Base-by-base conservation (phyloP, 1,140 invertebrate genomes). In the Diorhabda sublineata region DNA sequence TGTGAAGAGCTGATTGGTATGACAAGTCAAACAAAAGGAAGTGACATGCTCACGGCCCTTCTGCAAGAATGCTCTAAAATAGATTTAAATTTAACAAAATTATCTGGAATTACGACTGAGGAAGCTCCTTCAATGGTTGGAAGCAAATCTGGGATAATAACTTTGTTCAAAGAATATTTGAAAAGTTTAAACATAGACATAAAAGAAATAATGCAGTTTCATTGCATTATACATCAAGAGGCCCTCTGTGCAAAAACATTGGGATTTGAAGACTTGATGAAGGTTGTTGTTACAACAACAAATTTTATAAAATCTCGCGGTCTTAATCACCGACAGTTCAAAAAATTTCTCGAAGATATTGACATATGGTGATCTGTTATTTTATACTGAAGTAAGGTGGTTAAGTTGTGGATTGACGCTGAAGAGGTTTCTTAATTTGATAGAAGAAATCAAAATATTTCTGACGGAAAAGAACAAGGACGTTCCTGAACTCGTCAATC, bases 161-260 rank as follows among this genome's bases (percentile, higher is more conserved):
- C 61, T 69, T 72, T 73, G 66, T n/a, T 58, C 11, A 56, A 66
- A 66, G 57, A 47, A 26, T 9, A 43, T 45, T 26, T 45, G 11
- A 11, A 11, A 11, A 11, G 11, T 11, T 0, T 11, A 11, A 11
- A 11, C 11, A 11, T 11, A 11, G 45, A 63, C 61, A 42, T 41
- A 4, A 41, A 63, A 63, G 3, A 63, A 42, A 2, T 63, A 6
- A 63, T 63, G 61, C 61, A 63, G 3, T 63, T 63, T 63, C 77
- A 79, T 62, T 78, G 73, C 64, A 79, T 77, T 68, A 78, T 78
- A 66, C 75, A 79, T 70, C 75, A 79, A 68, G 71, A 79, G 68
- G 64, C 67, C 56, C 67, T 81, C 26, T 77, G 72, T 70, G 44
- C 58, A 11, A 75, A 73, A 74, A 69, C 64, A 67, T 67, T 76